Conservation (phyloP, 2,113 vertebrate genomes). For the Hypocryptadius cinnamomeus region DNA sequence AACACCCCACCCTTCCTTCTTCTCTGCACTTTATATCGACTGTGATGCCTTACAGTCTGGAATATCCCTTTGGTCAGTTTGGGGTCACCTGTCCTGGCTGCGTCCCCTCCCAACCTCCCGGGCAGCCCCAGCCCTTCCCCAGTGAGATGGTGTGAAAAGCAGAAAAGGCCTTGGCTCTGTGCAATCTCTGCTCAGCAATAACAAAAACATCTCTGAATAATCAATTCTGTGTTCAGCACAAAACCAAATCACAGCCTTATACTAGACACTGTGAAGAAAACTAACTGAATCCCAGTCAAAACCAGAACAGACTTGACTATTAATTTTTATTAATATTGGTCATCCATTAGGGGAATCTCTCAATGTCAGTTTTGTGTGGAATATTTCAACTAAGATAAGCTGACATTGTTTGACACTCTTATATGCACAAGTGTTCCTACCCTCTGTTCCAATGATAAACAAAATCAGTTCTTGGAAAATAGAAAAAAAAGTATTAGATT, state of each 20-base stretch:
- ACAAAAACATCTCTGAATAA: background rate
- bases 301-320: background rate
- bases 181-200: background rate
- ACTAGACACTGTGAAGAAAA: background rate
- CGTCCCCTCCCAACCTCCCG: background rate
- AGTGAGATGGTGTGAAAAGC: background rate
- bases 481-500: background rate
- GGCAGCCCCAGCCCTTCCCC: fast-evolving
- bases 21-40: fast-evolving
- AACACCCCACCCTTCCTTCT: background rate
- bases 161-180: background rate
- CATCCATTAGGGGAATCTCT: background rate
- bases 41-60: fast-evolving
- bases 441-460: background rate
- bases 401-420: background rate
- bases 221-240: background rate
- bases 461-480: background rate
- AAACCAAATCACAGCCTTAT: background rate
- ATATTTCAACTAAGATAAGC: background rate
- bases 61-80: background rate
- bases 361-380: background rate
- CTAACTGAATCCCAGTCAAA: background rate
- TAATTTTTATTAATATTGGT: background rate
- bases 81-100: background rate
- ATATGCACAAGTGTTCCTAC: background rate